Evolutionary conservation across 1,140 invertebrate genomes (phyloP), one percentile per base, ranked within the genome.

Genomic region (Drosophila repleta): DNA sequence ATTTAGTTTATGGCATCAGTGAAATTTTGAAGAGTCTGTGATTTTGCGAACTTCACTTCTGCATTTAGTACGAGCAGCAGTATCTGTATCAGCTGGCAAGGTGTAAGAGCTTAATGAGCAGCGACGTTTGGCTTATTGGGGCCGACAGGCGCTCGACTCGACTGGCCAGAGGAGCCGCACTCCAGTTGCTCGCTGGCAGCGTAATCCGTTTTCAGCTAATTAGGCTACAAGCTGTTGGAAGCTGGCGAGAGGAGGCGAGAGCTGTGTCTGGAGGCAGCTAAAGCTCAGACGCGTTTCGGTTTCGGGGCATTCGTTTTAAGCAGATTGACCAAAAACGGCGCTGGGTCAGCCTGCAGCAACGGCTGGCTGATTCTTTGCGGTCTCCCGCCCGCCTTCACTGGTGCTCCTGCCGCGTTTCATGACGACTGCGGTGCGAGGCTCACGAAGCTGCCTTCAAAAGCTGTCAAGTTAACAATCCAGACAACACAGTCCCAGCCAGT

Each of bases 401-500:
- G 8, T 45, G 15, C 32, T 66, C 51, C 60, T 46, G 21, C 37
- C 49, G 15, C 43, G 13, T 37, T 56, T 24, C 72, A 79, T 81
- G 78, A 79, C 78, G 79, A 78, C 79, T 85, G 81, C 74, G 64
- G 70, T 71, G 70, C 74, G 71, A 82, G 73, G 63, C 82, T 87
- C 82, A 87, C 82, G 82, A 87, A 87, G 53, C 83, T 85, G 82
- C 78, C 75, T 85, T 83, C 87, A 82, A 90, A 90, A 87, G 87
- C 87, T 90, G 87, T 90, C 87, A 90, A 90, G 87, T 90, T 90
- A 90, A 85, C 87, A 82, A 90, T 85, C 87, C 87, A 66, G 79
- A 89, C 75, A 87, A 88, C 71, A 83, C 76, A 83, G 75, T 57
- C 51, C 52, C 65, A 35, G 63, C 10, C 32, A 57, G 53, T 43